A percentile compares a stretch with the other conserved stretches of the same genome.
phyloP scores from a whole-genome alignment of 2,888 invertebrate species.

The Lissocephala sabroskyi region DNA sequence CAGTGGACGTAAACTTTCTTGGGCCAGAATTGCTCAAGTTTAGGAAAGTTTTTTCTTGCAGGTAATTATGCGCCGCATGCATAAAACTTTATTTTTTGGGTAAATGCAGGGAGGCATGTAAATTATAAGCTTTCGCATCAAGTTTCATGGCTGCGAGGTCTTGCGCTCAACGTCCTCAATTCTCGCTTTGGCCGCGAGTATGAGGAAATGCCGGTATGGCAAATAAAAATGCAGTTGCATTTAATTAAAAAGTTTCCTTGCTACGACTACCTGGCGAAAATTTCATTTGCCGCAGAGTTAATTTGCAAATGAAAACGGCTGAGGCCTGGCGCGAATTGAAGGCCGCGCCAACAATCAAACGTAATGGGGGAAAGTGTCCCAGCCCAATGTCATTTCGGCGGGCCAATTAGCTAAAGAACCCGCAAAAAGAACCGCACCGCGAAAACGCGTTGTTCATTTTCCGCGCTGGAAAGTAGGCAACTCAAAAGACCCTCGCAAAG shows the following conservation, averaged over 20 bases:
- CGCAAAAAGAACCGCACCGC: constrained; percentile 5
- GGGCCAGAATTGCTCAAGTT: too few species aligned
- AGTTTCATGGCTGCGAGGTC: constrained; percentile 20
- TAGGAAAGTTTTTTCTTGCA: constrained; percentile 42
- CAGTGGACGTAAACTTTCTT: too few species aligned
- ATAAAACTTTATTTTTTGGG: constrained; percentile 15
- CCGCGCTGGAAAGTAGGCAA: too few species aligned
- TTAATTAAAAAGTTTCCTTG: constrained; percentile 43
- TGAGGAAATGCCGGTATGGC: too few species aligned
- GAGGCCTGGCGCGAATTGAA: too few species aligned
- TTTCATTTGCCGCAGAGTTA: constrained; percentile 35
- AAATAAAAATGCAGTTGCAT: too few species aligned
- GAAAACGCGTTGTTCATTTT: not conserved
- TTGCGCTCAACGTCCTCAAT: too few species aligned
- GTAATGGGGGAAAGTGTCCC: too few species aligned
- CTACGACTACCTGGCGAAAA: not conserved
- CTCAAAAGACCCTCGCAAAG: too few species aligned
- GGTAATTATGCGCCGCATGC: constrained; percentile 6
- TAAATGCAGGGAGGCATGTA: constrained; percentile 43
- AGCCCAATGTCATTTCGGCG: too few species aligned
- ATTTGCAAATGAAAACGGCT: constrained; percentile 53
- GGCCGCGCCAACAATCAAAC: too few species aligned
- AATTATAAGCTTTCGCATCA: constrained; percentile 37
- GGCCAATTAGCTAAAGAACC: constrained; percentile 29
- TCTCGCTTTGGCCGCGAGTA: too few species aligned